phyloP scores from a whole-genome alignment of 1,140 invertebrate genomes.

The Trichonephila inaurata region DNA sequence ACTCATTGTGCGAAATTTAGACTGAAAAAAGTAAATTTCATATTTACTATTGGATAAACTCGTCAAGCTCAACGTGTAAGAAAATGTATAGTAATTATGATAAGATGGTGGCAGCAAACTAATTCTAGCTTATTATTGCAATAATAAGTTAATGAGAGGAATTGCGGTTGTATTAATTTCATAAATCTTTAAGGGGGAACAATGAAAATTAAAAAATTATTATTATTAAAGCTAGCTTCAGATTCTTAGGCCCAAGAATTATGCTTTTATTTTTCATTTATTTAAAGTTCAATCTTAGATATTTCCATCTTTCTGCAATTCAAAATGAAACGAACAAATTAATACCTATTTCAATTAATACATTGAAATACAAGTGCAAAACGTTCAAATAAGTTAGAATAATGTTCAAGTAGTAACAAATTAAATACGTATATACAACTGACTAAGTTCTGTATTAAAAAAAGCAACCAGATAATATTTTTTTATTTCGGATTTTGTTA shows the following conservation, averaged over 20 bases:
- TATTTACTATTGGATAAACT: not conserved
- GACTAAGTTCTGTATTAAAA: too few species aligned
- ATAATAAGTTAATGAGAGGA: not conserved
- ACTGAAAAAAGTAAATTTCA: not conserved
- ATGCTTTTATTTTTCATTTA: not conserved
- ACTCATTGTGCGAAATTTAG: not conserved
- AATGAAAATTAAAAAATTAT: constrained; percentile 22
- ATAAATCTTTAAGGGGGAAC: constrained; percentile 12
- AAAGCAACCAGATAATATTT: too few species aligned
- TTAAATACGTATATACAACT: too few species aligned
- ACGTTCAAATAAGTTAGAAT: too few species aligned
- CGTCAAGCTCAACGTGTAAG: not conserved
- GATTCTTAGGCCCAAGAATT: not conserved
- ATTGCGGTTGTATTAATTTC: not conserved
- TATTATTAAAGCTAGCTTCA: constrained; percentile 5
- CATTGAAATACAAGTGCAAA: too few species aligned
- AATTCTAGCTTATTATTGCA: not conserved
- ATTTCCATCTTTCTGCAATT: constrained; percentile 1
- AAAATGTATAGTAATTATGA: not conserved
- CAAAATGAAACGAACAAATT: too few species aligned
- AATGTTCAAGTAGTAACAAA: too few species aligned
- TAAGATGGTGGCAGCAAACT: not conserved
- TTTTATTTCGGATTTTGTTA: too few species aligned
- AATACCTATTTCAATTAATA: too few species aligned
- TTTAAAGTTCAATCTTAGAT: not conserved